Evolutionary conservation across 92 coral and sea anemone species (phyloP), one percentile per base, ranked within the genome.

Genomic region (Chrysogorgia sp.): DNA sequence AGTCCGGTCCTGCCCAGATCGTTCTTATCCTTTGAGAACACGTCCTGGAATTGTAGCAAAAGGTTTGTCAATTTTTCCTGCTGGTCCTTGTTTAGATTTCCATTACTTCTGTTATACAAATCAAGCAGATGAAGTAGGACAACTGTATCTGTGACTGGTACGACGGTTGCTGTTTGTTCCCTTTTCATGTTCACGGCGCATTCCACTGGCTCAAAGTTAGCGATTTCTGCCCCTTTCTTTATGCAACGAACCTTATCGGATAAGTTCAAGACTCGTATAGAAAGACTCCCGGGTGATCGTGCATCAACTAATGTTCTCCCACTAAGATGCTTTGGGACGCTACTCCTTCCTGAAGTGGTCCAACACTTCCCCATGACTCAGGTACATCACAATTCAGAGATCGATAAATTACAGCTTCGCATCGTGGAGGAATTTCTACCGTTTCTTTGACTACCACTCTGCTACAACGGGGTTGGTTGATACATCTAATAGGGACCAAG

Each of bases 201-300:
- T 25, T 49, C 71, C 41, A 79, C 80, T 13, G 85, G 91, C 61
- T 87, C 90, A 59, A 81, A 71, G 34, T 25, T 66, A 1, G 87
- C 87, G 14, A 82, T 67, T 23, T 78, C 70, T 8, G 34, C 72
- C 30, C 82, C 83, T 30, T 49, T 29, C 31, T 43, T 34, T 29
- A 87, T 33, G 0, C 37, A 12, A 26, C 58, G 21, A 10, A 21
- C 20, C 0, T 28, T 21, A 7, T 69, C 41, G 7, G 59, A 45
- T 12, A 69, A 26, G 45, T 69, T 69, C 60, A 69, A 40, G 26
- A 69, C 33, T 26, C 60, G 25, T 2, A 69, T 37, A 5, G 60
- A 37, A 20, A 69, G 34, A 4, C 22, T 32, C 13, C 6, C 25
- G 0, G 60, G 37, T 0, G 32, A 9, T 8, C 35, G 17, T 15